A percentile compares a stretch with the other conserved stretches of the same genome.
phyloP scores from a whole-genome alignment of 2,113 vertebrate genomes.

The Indicator maculatus region DNA sequence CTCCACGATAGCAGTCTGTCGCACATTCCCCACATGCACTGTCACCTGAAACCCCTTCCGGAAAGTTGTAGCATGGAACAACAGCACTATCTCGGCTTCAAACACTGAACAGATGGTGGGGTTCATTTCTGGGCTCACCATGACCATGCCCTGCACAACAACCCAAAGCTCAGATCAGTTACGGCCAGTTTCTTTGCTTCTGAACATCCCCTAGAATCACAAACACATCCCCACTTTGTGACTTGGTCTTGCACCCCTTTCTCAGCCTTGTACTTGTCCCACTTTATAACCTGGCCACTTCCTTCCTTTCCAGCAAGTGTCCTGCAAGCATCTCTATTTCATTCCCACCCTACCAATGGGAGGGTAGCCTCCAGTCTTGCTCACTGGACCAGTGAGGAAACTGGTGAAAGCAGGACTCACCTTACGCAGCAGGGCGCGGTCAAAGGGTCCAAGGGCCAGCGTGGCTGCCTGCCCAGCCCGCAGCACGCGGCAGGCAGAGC shows the following conservation, averaged over 20 bases:
- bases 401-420: conserved; percentile 70
- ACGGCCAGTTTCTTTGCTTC: not conserved
- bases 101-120: conserved; percentile 97
- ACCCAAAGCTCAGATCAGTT: not conserved
- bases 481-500: conserved; percentile 92
- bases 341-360: not conserved
- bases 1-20: conserved; percentile 93
- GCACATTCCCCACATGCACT: conserved; percentile 93
- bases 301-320: not conserved
- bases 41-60: conserved; percentile 98
- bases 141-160: conserved; percentile 91
- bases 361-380: not conserved
- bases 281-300: not conserved
- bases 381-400: not conserved
- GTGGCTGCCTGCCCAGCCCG: conserved; percentile 96
- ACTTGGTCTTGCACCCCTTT: not conserved
- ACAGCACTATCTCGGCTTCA: conserved; percentile 94
- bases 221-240: not conserved
- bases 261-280: not conserved
- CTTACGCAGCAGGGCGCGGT: conserved; percentile 93
- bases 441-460: conserved; percentile 89
- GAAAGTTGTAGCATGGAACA: conserved; percentile 96
- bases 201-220: not conserved
- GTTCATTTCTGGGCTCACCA: conserved; percentile 98
- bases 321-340: not conserved